Base-by-base conservation (phyloP, 2,888 invertebrate species). In the Caenorhabditis sinica region DNA sequence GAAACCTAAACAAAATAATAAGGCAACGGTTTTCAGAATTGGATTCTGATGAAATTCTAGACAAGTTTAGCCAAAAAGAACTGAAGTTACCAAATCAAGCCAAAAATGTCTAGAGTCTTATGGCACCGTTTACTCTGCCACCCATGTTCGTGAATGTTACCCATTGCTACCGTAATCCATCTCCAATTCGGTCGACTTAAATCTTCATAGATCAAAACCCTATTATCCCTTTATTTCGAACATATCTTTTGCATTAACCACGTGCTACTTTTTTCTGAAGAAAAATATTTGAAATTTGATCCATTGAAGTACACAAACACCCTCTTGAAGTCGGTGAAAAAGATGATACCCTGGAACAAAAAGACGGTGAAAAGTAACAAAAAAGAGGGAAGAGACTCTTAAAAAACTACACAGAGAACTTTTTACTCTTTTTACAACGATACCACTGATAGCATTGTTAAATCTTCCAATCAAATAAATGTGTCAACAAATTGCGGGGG, bases 281-380 rank as follows among this genome's bases (percentile, higher is more conserved):
- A 63, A 71, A 65, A 71, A 79, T 53, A 56, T 66, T 51, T 65
- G 79, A 79, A 79, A 79, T 79, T 71, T 65, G 79, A 79, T 25
- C 53, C n/a, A 30, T 72, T 69, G 30, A 73, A 72, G 68, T 73
- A 73, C 80, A 80, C 80, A 80, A 80, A 80, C 80, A 80, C 72
- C 80, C 80, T 79, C 79, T 77, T 77, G 76, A 77, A 77, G 61
- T 45, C 53, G 53, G 71, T 65, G 63, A 30, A 63, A 79, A 79
- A 71, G 56, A 65, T 53, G 77, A 79, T 79, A 71, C 71, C 79
- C 68, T 65, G 71, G 79, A 79, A 79, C 79, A 65, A 71, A 75
- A 30, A 65, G 28, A 56, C 25, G 63, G 74, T 40, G 33, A 40
- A 53, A 73, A 65, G 74, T 33, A 74, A 33, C 53, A 74, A 53